Percentiles rank a stretch among this genome's conserved stretches.
Conservation (phyloP, 2,113 vertebrate species). For the Arenaria interpres region DNA sequence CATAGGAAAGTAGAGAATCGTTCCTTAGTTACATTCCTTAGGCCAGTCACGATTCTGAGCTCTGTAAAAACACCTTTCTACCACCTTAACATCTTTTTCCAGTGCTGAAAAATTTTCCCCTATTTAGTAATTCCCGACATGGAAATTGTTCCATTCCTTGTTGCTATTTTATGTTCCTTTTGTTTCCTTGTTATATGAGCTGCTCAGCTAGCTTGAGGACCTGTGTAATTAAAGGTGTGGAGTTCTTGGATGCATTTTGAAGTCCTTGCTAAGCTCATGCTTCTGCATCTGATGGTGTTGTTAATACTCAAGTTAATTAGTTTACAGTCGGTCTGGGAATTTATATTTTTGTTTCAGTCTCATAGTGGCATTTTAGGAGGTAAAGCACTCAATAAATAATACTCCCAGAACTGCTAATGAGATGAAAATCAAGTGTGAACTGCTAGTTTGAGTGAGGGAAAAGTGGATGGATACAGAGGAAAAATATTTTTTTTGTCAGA, state of each 20-base stretch:
- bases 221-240: background rate
- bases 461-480: background rate
- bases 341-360: background rate
- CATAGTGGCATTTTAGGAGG: background rate
- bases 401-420: background rate
- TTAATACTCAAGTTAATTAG: background rate
- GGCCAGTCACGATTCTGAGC: background rate
- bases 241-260: background rate
- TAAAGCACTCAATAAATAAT: background rate
- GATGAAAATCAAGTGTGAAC: background rate
- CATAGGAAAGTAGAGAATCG: background rate
- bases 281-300: background rate
- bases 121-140: background rate
- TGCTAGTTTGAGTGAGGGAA: background rate
- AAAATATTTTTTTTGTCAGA: background rate
- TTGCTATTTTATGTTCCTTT: background rate
- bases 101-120: background rate
- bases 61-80: background rate
- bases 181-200: background rate
- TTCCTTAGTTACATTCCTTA: background rate
- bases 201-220: background rate
- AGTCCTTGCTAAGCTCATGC: background rate
- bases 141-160: background rate
- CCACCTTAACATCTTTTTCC: rapidly evolving
- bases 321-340: background rate